Base-by-base conservation (phyloP, 2,797 vertebrate genomes). In the Octomys mimax region DNA sequence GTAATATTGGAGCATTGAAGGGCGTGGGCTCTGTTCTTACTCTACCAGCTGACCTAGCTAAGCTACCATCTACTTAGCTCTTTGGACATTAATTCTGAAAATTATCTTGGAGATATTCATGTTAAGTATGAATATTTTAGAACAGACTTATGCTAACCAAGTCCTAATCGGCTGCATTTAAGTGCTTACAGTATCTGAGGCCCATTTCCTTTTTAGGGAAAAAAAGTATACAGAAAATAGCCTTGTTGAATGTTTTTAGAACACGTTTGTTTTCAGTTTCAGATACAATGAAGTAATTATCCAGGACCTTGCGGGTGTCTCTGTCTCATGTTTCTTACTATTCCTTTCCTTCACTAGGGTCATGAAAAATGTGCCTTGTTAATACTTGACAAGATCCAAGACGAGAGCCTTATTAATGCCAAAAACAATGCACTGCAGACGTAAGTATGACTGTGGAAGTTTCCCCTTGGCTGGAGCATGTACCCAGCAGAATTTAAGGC, bases 291-390 rank as follows among this genome's bases (percentile, higher is more conserved):
- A 90, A 86, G 66, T 84, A 36, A 86, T 91, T 87, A 66, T 52
- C 82, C 57, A 2, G 18, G 68, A 90, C 77, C n/a, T 54, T 68
- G 57, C 71, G 42, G 46, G 7, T 83, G 14, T 93, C 84, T 52
- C 24, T 80, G 49, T 79, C 39, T 71, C 57, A 11, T 39, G 31
- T 96, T 88, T 83, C 78, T 94, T 94, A 64, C 77, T 36, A 46
- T 75, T 94, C 52, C 33, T 91, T 68, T 92, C 92, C 11, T 49
- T 95, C 92, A 92, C 46, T 97, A 99, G 99, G 99, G 99, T 96
- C 99, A 99, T 97, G 99, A 99, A 98, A 99, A 99, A 97, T 99
- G 99, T 98, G 99, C 99, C 98, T 98, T 99, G 98, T 96, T 99
- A 98, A 99, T 99, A 98, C 99, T 99, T 98, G 99, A 99, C 98